Base-by-base conservation (phyloP, 1,140 invertebrate genomes). In the Argopecten irradians region DNA sequence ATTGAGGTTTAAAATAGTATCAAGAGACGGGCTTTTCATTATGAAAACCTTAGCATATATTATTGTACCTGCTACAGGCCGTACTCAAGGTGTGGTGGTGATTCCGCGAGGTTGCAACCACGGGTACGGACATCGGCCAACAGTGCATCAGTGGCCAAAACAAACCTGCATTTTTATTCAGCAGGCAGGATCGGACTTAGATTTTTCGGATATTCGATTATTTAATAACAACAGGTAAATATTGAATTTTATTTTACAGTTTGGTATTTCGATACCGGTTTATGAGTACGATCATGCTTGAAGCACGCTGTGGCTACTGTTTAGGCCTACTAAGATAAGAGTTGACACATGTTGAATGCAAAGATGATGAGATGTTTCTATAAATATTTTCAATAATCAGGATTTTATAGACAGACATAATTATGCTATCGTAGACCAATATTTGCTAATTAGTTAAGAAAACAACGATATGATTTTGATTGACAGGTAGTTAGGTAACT, bases 1-100 rank as follows among this genome's bases (percentile, higher is more conserved):
- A 71, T 71, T 71, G 55, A 71, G 55, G 55, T 71, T 71, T 71
- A 71, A 71, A 71, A 71, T 71, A 71, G 55, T 71, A 71, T 71
- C 55, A 71, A 71, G 55, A 71, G 55, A 71, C 55, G 55, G 55
- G 55, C 55, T 71, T 71, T 71, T 71, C 55, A 71, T 71, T 28
- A 71, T 71, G 55, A 71, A 71, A 71, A 71, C 55, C 55, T 71
- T 71, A 71, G 55, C 55, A 71, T 71, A 71, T 71, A 71, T 71
- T 71, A 71, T 71, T 71, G 55, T 71, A 71, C 55, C 55, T 71
- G 55, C 28, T 71, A 71, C 28, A 71, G 55, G 28, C 55, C 55
- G 55, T 71, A 71, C 55, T 71, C 55, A 71, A 71, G 55, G 55
- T 71, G 55, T 71, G 55, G 55, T 71, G 55, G 55, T 28, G 55